A percentile compares a stretch with the other conserved stretches of the same genome.
Evolutionary conservation across 2,797 vertebrate species (phyloP).

Genomic region (Schizothorax lantsangensis): DNA sequence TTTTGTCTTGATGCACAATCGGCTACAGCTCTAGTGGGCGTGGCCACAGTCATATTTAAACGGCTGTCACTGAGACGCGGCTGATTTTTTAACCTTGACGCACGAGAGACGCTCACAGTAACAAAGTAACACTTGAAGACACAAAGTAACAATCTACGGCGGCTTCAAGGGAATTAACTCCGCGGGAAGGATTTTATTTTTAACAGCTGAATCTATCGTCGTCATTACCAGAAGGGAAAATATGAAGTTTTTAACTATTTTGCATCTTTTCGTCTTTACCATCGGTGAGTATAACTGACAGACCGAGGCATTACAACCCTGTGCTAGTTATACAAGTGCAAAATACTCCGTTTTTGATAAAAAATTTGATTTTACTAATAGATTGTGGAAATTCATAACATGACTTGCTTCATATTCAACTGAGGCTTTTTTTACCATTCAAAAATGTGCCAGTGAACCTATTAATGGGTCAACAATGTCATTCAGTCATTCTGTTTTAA

Average conservation of each 20-base stretch:
- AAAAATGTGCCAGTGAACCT: conserved; percentile 18
- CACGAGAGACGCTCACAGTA: not conserved
- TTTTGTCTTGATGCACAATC: not conserved
- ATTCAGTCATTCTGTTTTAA: conserved; percentile 75
- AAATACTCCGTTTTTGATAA: not conserved
- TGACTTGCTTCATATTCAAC: not conserved
- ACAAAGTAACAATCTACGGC: not conserved
- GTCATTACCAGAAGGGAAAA: conserved; percentile 46
- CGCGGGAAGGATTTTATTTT: conserved; percentile 25
- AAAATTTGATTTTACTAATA: not conserved
- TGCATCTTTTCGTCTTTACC: conserved; percentile 70
- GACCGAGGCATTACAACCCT: not conserved
- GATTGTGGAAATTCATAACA: not conserved
- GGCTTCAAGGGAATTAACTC: not conserved
- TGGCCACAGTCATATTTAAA: conserved; percentile 26
- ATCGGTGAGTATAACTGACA: conserved; percentile 74
- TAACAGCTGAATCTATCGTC: not conserved
- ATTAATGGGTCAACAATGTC: conserved; percentile 51
- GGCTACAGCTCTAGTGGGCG: not conserved
- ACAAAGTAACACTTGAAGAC: not conserved
- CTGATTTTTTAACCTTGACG: conserved; percentile 34
- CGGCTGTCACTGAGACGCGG: not conserved
- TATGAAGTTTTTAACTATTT: conserved; percentile 75
- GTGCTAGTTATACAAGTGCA: not conserved
- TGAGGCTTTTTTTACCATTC: not conserved